Percentiles rank a stretch among this genome's conserved stretches.
These are phyloP conservation scores for Dicerorhinus sumatrensis DNA, from an alignment of 2,113 vertebrate species.

Conservation along the genomic window DNA sequence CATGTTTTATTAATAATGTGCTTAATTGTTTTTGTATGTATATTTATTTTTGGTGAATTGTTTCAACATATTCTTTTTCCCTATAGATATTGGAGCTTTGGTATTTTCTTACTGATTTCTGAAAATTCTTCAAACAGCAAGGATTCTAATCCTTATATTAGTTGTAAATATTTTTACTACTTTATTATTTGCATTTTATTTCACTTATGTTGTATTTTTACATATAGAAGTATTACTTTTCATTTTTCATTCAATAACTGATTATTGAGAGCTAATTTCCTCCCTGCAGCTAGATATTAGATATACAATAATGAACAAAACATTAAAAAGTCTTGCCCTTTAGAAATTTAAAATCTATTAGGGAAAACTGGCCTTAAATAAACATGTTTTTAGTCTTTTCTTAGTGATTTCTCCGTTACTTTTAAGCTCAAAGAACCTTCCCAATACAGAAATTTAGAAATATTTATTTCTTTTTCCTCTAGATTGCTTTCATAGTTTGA, in stretches of 20 bases:
- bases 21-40: not conserved
- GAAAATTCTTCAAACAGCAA: slow-evolving; percentile 30
- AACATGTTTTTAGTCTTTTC: not conserved
- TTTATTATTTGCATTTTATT: slow-evolving; percentile 27
- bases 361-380: not conserved
- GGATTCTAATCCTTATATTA: slow-evolving; percentile 1
- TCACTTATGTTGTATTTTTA: slow-evolving; percentile 31
- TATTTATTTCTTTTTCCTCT: slow-evolving; percentile 18
- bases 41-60: not conserved
- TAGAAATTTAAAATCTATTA: slow-evolving; percentile 1
- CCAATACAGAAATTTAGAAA: slow-evolving; percentile 18
- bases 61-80: not conserved
- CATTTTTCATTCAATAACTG: not conserved
- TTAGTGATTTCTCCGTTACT: not conserved
- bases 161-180: not conserved
- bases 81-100: not conserved
- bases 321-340: not conserved
- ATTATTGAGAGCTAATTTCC: slow-evolving; percentile 47
- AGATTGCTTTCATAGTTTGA: not conserved
- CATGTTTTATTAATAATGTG: not conserved
- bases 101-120: slow-evolving; percentile 37
- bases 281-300: not conserved
- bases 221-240: slow-evolving; percentile 21
- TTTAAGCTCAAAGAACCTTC: slow-evolving; percentile 14
- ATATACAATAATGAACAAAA: not conserved